These are phyloP conservation scores for Xenops minutus DNA, from an alignment of 2,797 vertebrate genomes.

Conservation along the genomic window DNA sequence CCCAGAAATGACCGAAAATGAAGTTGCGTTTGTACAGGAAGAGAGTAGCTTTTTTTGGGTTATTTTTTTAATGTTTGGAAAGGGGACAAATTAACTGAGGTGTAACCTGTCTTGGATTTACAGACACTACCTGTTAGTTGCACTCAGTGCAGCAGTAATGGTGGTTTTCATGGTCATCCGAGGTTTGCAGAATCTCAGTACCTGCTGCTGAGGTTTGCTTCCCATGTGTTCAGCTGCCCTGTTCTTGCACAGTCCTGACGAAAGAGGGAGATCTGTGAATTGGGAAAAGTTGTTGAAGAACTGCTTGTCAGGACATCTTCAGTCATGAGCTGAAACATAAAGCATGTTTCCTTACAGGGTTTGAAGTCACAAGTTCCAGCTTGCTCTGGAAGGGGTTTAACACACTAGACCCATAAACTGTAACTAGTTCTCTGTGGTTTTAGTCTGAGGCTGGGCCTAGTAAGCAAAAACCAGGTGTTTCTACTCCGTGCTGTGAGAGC, in stretches of 20 bases:
- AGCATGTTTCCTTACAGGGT: not conserved
- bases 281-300: not conserved
- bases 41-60: not conserved
- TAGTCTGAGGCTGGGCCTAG: not conserved
- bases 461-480: not conserved
- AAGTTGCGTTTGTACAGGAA: not conserved
- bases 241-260: not conserved
- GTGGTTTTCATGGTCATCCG: not conserved
- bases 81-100: not conserved
- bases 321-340: not conserved
- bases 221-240: not conserved
- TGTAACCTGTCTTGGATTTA: not conserved
- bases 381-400: not conserved
- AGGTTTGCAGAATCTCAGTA: not conserved
- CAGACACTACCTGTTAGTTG: accelerated
- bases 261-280: not conserved
- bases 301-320: not conserved
- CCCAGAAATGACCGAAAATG: not conserved
- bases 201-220: not conserved
- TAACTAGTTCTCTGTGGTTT: not conserved
- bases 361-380: not conserved
- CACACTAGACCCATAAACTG: not conserved
- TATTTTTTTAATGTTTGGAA: not conserved
- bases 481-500: accelerated
- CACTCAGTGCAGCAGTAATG: not conserved